A percentile compares a stretch with the other conserved stretches of the same genome.
These are phyloP conservation scores for Myrmecophaga tridactyla DNA, from an alignment of 2,113 vertebrate species.

Conservation along the genomic window DNA sequence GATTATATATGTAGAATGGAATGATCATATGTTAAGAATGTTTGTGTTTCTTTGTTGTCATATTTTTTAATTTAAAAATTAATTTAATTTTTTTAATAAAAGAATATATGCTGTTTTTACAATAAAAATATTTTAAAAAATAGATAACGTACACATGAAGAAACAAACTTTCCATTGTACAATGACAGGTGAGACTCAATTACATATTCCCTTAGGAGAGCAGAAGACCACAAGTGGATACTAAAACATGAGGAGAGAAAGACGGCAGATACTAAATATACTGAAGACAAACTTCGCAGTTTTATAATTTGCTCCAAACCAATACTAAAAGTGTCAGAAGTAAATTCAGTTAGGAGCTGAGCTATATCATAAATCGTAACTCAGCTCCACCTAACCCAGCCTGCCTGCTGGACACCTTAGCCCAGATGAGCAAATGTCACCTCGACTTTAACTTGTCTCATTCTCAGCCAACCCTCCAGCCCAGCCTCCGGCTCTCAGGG, in stretches of 20 bases:
- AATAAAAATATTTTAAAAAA: no score
- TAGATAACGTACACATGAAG: background rate
- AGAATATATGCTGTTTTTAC: no score
- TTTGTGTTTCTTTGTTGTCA: no score
- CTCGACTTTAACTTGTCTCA: background rate
- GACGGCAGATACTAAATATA: background rate
- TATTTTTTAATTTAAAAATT: no score
- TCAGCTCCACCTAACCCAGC: background rate
- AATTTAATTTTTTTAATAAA: no score
- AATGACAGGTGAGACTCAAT: background rate
- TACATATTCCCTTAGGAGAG: background rate
- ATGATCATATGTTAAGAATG: no score
- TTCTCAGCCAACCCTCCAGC: background rate
- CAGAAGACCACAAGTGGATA: background rate
- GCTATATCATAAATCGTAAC: background rate
- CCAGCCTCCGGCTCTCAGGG: no score
- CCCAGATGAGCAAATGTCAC: background rate
- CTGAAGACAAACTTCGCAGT: background rate
- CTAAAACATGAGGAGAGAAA: background rate
- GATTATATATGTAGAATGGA: no score
- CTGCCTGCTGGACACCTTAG: background rate
- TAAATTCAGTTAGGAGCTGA: background rate
- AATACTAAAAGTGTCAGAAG: background rate
- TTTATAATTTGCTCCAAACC: background rate
- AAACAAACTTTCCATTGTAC: background rate